These are phyloP conservation scores for Drosophila vallismaia DNA, from an alignment of 2,888 invertebrate species.

Conservation along the genomic window DNA sequence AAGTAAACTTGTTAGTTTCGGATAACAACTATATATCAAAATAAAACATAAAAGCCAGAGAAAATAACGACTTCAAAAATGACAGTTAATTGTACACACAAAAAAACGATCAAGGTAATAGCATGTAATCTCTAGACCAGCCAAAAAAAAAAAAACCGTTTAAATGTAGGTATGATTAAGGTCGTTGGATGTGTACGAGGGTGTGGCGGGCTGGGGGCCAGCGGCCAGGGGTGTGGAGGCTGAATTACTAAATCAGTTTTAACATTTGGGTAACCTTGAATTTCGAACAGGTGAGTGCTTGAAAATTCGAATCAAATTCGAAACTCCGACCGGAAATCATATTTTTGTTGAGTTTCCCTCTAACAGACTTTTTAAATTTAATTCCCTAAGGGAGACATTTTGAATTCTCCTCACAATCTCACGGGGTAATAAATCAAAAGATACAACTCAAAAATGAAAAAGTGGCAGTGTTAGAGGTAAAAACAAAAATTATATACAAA, in stretches of 20 bases:
- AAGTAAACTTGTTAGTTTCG: not conserved
- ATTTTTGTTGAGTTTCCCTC: slow-evolving; percentile 17
- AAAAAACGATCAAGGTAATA: slow-evolving; percentile 71
- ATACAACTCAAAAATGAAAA: not conserved
- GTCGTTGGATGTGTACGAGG: slow-evolving; percentile 44
- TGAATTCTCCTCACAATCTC: not conserved
- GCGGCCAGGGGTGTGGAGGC: slow-evolving; percentile 14
- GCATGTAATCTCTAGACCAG: slow-evolving; percentile 49
- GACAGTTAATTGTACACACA: slow-evolving; percentile 62
- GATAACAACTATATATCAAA: not conserved
- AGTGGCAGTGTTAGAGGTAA: not conserved
- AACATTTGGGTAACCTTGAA: slow-evolving; percentile 42
- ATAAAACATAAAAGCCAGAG: slow-evolving; percentile 17
- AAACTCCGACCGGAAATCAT: slow-evolving; percentile 50
- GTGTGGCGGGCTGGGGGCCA: slow-evolving; percentile 19
- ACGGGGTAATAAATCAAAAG: slow-evolving; percentile 2
- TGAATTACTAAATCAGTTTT: slow-evolving; percentile 35
- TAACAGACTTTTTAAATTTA: not conserved
- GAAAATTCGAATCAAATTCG: slow-evolving; percentile 32
- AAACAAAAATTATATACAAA: not conserved
- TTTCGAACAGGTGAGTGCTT: slow-evolving; percentile 20
- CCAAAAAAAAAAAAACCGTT: slow-evolving; percentile 25
- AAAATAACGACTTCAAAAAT: slow-evolving; percentile 38
- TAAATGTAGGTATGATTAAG: slow-evolving; percentile 58
- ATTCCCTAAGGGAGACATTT: not conserved